Evolutionary conservation across 1,140 invertebrate species (phyloP).

Genomic region (Drosophila varians): DNA sequence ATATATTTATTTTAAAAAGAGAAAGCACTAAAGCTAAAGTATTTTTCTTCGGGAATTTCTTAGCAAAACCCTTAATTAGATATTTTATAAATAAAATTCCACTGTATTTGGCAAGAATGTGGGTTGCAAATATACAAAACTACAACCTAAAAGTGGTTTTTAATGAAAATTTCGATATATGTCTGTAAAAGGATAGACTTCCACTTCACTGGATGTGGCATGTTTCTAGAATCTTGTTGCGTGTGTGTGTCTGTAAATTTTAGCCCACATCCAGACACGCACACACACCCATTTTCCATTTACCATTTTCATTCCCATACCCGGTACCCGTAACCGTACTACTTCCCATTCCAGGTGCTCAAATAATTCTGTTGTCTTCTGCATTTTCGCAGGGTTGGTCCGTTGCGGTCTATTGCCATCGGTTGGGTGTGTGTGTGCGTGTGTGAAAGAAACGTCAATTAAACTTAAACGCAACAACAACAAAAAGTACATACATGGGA

Average conservation of each 20-base stretch:
- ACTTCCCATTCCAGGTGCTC: conserved; percentile 27
- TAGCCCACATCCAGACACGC: conserved; percentile 41
- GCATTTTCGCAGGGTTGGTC: conserved; percentile 67
- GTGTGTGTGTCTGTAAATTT: conserved; percentile 26
- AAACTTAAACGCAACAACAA: conserved; percentile 27
- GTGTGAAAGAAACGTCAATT: conserved; percentile 66
- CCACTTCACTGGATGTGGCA: conserved; percentile 18
- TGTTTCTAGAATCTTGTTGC: conserved; percentile 1
- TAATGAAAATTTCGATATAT: conserved; percentile 65
- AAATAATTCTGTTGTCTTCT: conserved; percentile 32
- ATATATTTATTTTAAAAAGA: neutral
- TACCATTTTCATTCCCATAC: conserved; percentile 23
- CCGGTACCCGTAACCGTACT: conserved; percentile 16
- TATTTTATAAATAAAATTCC: neutral
- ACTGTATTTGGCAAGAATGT: conserved; percentile 63
- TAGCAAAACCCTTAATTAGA: neutral
- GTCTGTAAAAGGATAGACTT: conserved; percentile 13
- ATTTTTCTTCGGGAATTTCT: neutral
- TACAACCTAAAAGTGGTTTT: conserved; percentile 71
- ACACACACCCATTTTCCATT: conserved; percentile 25
- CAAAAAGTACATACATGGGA: neutral
- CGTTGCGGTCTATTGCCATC: conserved; percentile 71
- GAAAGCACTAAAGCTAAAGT: too few relatives aligned
- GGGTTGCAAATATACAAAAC: conserved; percentile 60
- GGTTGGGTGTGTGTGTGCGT: conserved; percentile 49